A percentile compares a stretch with the other conserved stretches of the same genome.
Conservation (phyloP, 2,888 invertebrate species). For the Bibio marci region DNA sequence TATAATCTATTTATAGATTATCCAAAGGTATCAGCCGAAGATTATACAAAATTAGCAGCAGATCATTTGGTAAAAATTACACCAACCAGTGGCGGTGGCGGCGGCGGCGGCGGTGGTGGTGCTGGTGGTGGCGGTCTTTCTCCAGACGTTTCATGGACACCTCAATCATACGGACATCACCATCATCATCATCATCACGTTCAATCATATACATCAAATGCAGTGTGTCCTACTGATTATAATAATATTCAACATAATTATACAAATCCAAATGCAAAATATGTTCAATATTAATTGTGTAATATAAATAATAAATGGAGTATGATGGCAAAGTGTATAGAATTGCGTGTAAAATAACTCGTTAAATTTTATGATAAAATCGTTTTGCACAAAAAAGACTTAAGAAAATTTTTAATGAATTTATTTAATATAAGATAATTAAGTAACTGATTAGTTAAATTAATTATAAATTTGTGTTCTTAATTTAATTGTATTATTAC, state of each 20-base stretch:
- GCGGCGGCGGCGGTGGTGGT: slow-evolving; percentile 23
- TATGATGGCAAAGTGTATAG: no score
- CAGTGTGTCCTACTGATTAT: slow-evolving; percentile 5
- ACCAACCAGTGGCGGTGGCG: slow-evolving; percentile 21
- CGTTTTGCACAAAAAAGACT: no score
- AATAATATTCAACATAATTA: slow-evolving; percentile 7
- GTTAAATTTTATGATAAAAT: no score
- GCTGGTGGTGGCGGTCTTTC: slow-evolving; percentile 19
- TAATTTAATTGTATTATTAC: no score
- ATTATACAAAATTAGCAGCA: slow-evolving; percentile 32
- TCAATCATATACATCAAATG: not conserved
- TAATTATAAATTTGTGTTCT: no score
- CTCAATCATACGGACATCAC: slow-evolving; percentile 20
- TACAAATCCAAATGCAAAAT: slow-evolving; percentile 6
- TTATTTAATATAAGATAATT: no score
- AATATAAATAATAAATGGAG: no score
- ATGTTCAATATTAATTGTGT: no score
- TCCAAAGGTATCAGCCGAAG: slow-evolving; percentile 32
- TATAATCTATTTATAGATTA: slow-evolving; percentile 30
- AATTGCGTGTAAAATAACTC: no score
- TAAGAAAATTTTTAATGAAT: no score
- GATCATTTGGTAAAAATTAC: slow-evolving; percentile 28
- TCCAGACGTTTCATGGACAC: slow-evolving; percentile 12
- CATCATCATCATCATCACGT: not conserved
- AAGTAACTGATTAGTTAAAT: no score